These are phyloP conservation scores for Orchestia grillus DNA, from an alignment of 1,140 invertebrate genomes.

Conservation along the genomic window DNA sequence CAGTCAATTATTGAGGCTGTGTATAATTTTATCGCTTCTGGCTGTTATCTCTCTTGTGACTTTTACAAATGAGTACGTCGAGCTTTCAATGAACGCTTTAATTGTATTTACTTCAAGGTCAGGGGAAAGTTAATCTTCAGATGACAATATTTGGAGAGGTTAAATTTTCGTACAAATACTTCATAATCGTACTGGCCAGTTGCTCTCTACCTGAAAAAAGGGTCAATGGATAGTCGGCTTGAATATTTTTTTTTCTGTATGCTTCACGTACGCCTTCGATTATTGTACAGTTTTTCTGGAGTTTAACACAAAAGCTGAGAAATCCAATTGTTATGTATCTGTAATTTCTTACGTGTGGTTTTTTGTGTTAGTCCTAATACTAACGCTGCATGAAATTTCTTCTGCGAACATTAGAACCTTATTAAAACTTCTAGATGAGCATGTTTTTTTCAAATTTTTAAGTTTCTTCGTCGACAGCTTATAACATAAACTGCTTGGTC, in stretches of 20 bases:
- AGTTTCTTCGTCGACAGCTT: neutral
- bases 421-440: neutral
- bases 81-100: neutral
- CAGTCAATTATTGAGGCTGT: neutral
- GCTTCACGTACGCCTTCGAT: too few species aligned
- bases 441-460: neutral
- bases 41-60: neutral
- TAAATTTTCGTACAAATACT: neutral
- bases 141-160: neutral
- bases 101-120: neutral
- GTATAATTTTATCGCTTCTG: neutral
- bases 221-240: neutral
- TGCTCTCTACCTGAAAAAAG: neutral
- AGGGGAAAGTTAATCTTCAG: neutral
- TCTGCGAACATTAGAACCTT: neutral
- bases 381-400: neutral
- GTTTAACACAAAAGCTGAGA: neutral
- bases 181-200: neutral
- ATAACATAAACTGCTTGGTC: neutral
- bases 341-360: neutral
- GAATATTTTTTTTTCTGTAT: neutral
- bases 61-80: neutral
- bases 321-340: neutral
- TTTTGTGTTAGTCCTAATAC: neutral
- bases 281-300: neutral